Base-by-base conservation (phyloP, 2,797 vertebrate genomes). In the Limnodromus scolopaceus region DNA sequence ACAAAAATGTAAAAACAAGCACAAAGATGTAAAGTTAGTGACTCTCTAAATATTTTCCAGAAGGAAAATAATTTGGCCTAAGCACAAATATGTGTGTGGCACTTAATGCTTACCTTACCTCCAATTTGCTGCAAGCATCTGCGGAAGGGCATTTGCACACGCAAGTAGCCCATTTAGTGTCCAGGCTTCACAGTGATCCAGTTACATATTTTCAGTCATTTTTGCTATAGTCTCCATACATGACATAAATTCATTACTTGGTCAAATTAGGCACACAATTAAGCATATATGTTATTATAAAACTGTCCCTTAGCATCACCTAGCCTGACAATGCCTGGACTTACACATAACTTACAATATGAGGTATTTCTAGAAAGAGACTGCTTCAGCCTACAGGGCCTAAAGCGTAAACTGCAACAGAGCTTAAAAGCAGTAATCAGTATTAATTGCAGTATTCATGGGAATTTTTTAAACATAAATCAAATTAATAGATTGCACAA, bases 391-490 rank as follows among this genome's bases (percentile, higher is more conserved):
- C 66, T 55, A 63, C 6, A 2, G n/a, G 43, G 20, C 30, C 70
- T 70, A 64, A 81, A 90, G n/a, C 0, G 5, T 17, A 85, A 92
- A 93, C 27, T 78, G 45, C 57, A 87, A 38, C 34, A 83, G 71
- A 83, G 46, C 12, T 71, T 89, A 87, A 92, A n/a, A 81, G 25
- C 51, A 92, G 48, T 58, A 85, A 97, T 84, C 41, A 81, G 57
- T 75, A 95, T 81, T 92, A 95, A 96, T 85, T 89, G 75, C 68
- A 78, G 64, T 58, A 91, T 96, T 83, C 19, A 48, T 65, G 27
- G 27, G 22, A 91, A 34, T 75, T 96, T 93, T 89, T 53, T 28
- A 89, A 87, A 75, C 78, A 95, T 91, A 96, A 96, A 94, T 91
- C 64, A 96, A 86, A 84, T 61, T 1, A 91, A 94, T 75, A 93